Evolutionary conservation across 2,113 vertebrate genomes (phyloP).

Genomic region (Antigone vipio): DNA sequence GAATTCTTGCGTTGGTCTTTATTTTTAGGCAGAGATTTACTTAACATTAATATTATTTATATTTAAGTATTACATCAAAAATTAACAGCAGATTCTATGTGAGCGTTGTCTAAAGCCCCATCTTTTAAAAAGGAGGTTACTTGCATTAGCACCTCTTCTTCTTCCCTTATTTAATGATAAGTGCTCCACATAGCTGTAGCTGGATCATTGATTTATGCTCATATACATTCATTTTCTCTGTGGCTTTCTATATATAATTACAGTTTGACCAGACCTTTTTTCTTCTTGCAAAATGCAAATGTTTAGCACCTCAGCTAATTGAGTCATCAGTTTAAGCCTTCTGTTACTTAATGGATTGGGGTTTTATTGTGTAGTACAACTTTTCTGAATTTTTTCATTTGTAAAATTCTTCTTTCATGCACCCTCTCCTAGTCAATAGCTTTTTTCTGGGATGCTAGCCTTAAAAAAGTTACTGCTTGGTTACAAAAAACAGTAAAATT

Average conservation of each 20-base stretch:
- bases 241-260: not conserved
- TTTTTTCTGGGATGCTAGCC: not conserved
- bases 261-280: not conserved
- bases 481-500: not conserved
- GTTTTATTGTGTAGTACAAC: not conserved
- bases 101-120: not conserved
- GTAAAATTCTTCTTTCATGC: not conserved
- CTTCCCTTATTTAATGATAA: not conserved
- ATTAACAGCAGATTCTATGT: not conserved
- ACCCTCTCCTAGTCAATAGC: not conserved
- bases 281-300: not conserved
- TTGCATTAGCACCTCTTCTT: not conserved
- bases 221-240: not conserved
- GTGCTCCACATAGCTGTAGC: not conserved
- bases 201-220: not conserved
- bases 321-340: not conserved
- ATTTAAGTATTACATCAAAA: not conserved
- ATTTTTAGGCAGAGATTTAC: not conserved
- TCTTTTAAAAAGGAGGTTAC: not conserved
- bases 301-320: not conserved
- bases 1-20: not conserved
- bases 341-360: fast-evolving
- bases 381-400: not conserved
- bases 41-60: not conserved
- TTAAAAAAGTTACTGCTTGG: not conserved